Base-by-base conservation (phyloP, 2,113 vertebrate species). In the Apus apus region DNA sequence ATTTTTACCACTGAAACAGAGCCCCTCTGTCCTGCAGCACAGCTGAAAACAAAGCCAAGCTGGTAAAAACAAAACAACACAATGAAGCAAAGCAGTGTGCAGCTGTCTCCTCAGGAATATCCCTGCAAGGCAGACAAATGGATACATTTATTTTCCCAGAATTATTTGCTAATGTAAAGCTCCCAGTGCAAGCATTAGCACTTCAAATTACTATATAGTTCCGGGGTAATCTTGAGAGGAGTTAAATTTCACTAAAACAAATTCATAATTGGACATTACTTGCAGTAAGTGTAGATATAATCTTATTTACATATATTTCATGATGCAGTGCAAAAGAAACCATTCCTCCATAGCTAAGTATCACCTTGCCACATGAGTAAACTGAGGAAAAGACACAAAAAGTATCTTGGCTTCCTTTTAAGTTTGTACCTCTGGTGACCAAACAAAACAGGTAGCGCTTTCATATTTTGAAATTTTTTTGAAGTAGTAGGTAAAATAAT, bases 41-140 rank as follows among this genome's bases (percentile, higher is more conserved):
- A 78, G 36, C 62, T 87, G 78, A 85, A 89, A 87, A 93, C 91
- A 82, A 96, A 95, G 93, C 85, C 95, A 96, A 88, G 51, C 82
- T 89, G 91, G 85, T 90, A 86, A 90, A 96, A 89, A 60, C 79
- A 45, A 77, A 94, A 65, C 88, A 93, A 74, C 66, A 81, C 72
- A 81, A 86, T 74, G 92, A 95, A 93, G 94, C 2, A 1, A 67
- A 95, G 73, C 91, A 96, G 75, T 6, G 5, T 83, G 93, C 92
- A 94, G 93, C 93, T 97, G 93, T 85, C 93, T 96, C 92, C 87
- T 96, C 94, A 88, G 93, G 85, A 96, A 94, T 70, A 93, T 90
- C 91, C 92, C 95, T 97, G 85, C 93, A 86, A 96, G 94, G 94
- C 94, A 96, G 92, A 86, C 79, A 93, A 94, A 91, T 88, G 92